phyloP scores from a whole-genome alignment of 2,797 vertebrate genomes.

The Silurus lanzhouensis region DNA sequence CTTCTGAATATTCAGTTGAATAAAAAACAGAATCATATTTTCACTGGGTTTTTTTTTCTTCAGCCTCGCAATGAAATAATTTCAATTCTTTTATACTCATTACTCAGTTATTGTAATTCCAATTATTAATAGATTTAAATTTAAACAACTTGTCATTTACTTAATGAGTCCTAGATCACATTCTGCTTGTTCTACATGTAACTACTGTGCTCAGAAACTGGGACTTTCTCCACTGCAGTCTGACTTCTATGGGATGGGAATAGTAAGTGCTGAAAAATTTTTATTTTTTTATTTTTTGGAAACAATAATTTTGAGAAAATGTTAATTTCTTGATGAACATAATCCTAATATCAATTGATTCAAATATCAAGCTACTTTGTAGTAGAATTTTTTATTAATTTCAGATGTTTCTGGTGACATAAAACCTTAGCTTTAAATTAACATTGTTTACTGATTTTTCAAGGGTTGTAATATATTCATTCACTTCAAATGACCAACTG shows the following conservation, averaged over 20 bases:
- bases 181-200: not conserved
- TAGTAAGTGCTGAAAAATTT: not conserved
- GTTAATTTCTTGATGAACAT: not conserved
- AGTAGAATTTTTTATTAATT: not conserved
- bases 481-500: not conserved
- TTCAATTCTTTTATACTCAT: not conserved
- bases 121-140: not conserved
- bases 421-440: no score
- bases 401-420: not conserved
- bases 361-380: not conserved
- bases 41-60: not conserved
- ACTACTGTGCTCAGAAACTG: not conserved
- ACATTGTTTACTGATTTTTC: not conserved
- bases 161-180: not conserved
- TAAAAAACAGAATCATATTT: not conserved
- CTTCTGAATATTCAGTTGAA: not conserved
- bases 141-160: not conserved
- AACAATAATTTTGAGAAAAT: no score
- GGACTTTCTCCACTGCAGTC: not conserved
- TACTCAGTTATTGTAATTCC: no score
- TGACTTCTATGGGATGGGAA: conserved; percentile 9
- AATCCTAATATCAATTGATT: not conserved
- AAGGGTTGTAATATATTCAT: not conserved
- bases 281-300: no score
- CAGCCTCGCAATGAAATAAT: not conserved